A percentile compares a stretch with the other conserved stretches of the same genome.
Evolutionary conservation across 2,797 vertebrate species (phyloP).

Genomic region (Cyprinodon diabolis): DNA sequence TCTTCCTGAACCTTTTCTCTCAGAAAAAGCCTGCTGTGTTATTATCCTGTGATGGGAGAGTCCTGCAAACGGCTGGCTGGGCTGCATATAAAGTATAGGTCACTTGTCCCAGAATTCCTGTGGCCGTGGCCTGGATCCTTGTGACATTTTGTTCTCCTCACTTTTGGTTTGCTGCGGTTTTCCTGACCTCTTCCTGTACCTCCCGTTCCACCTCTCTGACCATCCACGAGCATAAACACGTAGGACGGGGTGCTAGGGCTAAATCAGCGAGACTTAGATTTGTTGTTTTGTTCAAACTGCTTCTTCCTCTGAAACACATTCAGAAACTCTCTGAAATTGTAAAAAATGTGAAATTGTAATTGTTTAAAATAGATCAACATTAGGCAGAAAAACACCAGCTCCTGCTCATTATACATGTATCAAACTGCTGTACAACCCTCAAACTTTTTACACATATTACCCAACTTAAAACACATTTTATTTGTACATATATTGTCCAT

Average conservation of each 20-base stretch:
- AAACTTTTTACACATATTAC: background rate
- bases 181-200: slow-evolving; percentile 72
- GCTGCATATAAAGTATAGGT: slow-evolving; percentile 77
- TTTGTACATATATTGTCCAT: too few relatives aligned
- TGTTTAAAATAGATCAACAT: background rate
- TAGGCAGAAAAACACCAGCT: background rate
- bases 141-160: slow-evolving; percentile 76
- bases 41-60: slow-evolving; percentile 69
- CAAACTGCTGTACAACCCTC: background rate
- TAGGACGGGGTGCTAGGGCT: slow-evolving; percentile 31
- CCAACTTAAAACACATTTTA: background rate
- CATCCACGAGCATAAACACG: slow-evolving; percentile 34
- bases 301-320: background rate
- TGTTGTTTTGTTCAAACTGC: slow-evolving; percentile 40
- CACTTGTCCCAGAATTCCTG: slow-evolving; percentile 80
- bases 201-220: slow-evolving; percentile 56
- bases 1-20: slow-evolving; percentile 32
- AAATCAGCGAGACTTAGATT: slow-evolving; percentile 42
- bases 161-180: slow-evolving; percentile 64
- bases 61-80: slow-evolving; percentile 55
- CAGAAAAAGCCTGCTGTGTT: slow-evolving; percentile 60
- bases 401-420: slow-evolving; percentile 9
- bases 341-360: background rate
- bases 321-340: background rate
- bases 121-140: slow-evolving; percentile 66